Evolutionary conservation across 2,888 invertebrate species (phyloP), one percentile per base, ranked within the genome.

Genomic region (Torymus texanus): DNA sequence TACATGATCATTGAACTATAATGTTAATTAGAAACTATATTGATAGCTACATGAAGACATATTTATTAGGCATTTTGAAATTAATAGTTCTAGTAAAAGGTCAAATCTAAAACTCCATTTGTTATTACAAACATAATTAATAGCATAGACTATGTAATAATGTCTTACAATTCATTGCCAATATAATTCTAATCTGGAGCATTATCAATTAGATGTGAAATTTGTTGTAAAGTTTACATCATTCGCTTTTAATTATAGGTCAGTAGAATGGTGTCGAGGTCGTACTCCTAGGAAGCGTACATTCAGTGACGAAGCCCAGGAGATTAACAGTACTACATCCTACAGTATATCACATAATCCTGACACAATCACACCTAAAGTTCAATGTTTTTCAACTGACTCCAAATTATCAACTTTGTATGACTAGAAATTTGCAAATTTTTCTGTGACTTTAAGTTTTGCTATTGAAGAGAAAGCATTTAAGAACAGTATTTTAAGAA

Each of bases 221-320:
- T 8, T 41, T 41, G 41, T 41, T 8, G 8, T 41, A 41, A 41
- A 41, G 41, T 41, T 41, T 41, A 8, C 41, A 41, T 41, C 41
- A 41, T 41, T 41, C 5, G 10, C 41, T 80, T 82, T 61, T 78
- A 14, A 41, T 86, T 85, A 13, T 84, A 87, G 87, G 83, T 84
- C 83, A 84, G 84, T 83, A 85, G 85, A 84, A 82, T 84, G 84
- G 83, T 82, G 82, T 78, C 82, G 70, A 80, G 77, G 82, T 85
- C 82, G 14, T 81, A 83, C 81, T 84, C 84, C 78, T 84, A 84
- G 84, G 78, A 81, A 79, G 59, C 18, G 59, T 73, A 68, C 13
- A 55, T 53, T 68, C n/a, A 74, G 56, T 68, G 65, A 62, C 61
- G 29, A 65, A 70, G 58, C n/a, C 75, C 51, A 73, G 76, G 74